Evolutionary conservation across 2,113 vertebrate genomes (phyloP), one percentile per base, ranked within the genome.

Genomic region (Apeltes quadracus): DNA sequence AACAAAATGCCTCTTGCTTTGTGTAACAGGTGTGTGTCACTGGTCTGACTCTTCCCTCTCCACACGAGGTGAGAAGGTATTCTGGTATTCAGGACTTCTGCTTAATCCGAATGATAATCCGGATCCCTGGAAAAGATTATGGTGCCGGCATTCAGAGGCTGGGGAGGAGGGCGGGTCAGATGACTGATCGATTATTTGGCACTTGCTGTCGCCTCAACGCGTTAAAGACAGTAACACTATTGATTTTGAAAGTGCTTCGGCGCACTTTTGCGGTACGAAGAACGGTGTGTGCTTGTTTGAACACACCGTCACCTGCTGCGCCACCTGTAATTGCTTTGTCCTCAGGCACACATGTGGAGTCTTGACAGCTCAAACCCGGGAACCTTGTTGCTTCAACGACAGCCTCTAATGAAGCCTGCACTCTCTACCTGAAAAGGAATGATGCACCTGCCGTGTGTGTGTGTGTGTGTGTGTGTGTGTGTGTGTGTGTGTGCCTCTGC

Each of bases 261-360:
- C 32, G 32, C 32, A 34, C 32, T 34, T 34, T 57, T 61, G 61
- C 51, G 57, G n/a, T n/a, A n/a, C n/a, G n/a, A n/a, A n/a, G n/a
- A n/a, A n/a, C n/a, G n/a, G 56, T 46, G 16, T 10, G 29, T 46
- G 59, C 73, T 66, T 75, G 53, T 66, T 36, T 63, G 51, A 71
- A 67, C 41, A 70, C 66, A 69, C 29, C 63, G 69, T 69, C 38
- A 57, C 76, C 61, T 62, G 3, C 67, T 78, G 77, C 70, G 57
- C 25, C 48, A 81, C 87, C 72, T 82, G 75, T 90, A 92, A 93
- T 86, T 92, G 82, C 77, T 79, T 82, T 61, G 83, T 85, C 82
- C 87, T 90, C 76, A 63, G 78, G 58, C 77, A 82, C 83, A 85
- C 68, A 61, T 72, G 82, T 61, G 64, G 81, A 75, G 72, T 46